Percentiles rank a stretch among this genome's conserved stretches.
Conservation (phyloP, 2,888 invertebrate genomes). For the Sceliomorpha sp. region DNA sequence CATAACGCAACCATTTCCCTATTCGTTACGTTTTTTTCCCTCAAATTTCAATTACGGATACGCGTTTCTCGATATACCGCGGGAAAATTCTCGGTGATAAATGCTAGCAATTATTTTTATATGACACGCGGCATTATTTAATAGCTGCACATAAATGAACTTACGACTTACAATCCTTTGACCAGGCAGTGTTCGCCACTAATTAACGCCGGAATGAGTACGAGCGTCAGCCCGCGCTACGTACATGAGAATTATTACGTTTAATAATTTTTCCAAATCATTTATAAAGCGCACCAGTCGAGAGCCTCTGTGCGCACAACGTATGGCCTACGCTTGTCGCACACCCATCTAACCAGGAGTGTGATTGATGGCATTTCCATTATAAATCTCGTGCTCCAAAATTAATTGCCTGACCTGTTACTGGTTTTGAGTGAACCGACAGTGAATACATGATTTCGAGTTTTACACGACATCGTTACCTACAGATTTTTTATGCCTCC, state of each 20-base stretch:
- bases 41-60: constrained; percentile 3
- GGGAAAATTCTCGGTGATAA: constrained; percentile 12
- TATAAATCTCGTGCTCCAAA: constrained; percentile 25
- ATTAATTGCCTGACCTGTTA: constrained; percentile 30
- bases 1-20: constrained; percentile 5
- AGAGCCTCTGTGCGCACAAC: constrained; percentile 16
- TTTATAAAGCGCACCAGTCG: constrained; percentile 28
- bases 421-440: constrained; percentile 64
- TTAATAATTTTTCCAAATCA: constrained; percentile 44
- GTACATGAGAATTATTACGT: constrained; percentile 24
- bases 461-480: constrained; percentile 35
- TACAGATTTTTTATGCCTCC: constrained; percentile 10
- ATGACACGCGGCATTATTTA: constrained; percentile 29
- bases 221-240: constrained; percentile 2
- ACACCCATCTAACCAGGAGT: constrained; percentile 13
- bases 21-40: too few relatives aligned
- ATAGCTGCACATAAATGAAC: constrained; percentile 26
- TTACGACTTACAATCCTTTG: constrained; percentile 23
- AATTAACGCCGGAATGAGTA: constrained; percentile 40
- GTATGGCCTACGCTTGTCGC: constrained; percentile 26
- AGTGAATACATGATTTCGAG: constrained; percentile 68
- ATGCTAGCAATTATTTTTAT: constrained; percentile 29
- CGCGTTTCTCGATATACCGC: too few relatives aligned
- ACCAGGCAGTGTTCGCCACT: constrained; percentile 24
- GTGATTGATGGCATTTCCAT: constrained; percentile 41